These are phyloP conservation scores for Heloderma charlesbogerti DNA, from an alignment of 2,113 vertebrate species.

Conservation along the genomic window DNA sequence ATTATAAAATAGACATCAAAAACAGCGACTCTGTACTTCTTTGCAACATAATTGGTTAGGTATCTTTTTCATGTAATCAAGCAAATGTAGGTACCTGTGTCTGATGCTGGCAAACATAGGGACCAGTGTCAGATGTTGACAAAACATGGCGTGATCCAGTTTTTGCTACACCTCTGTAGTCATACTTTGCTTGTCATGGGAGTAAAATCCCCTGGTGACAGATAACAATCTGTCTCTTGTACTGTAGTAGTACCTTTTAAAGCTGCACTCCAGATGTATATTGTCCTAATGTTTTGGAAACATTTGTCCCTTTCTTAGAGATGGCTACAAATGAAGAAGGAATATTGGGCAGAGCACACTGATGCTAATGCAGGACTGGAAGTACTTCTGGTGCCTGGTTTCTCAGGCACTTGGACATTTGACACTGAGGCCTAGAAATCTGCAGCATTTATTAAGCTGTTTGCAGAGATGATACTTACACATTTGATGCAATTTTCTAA, in stretches of 20 bases:
- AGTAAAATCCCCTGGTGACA: background rate
- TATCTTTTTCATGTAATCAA: background rate
- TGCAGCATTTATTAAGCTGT: background rate
- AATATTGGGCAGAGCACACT: background rate
- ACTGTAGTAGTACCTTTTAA: background rate
- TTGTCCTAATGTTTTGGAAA: background rate
- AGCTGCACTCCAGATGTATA: background rate
- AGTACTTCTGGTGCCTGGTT: too few relatives aligned
- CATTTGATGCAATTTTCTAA: slow-evolving; percentile 3
- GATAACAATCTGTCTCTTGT: background rate
- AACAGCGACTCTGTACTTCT: background rate
- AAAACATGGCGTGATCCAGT: background rate
- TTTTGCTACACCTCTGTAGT: background rate
- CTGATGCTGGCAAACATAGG: background rate
- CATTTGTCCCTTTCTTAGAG: background rate
- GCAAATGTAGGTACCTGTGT: background rate
- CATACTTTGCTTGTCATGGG: background rate
- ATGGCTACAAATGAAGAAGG: background rate
- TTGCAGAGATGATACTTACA: background rate
- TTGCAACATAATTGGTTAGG: background rate
- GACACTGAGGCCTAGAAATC: background rate
- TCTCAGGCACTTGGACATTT: background rate
- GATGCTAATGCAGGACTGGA: background rate
- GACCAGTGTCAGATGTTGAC: background rate
- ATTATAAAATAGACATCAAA: background rate